Base-by-base conservation (phyloP, 2,113 vertebrate species). In the Mohoua ochrocephala region DNA sequence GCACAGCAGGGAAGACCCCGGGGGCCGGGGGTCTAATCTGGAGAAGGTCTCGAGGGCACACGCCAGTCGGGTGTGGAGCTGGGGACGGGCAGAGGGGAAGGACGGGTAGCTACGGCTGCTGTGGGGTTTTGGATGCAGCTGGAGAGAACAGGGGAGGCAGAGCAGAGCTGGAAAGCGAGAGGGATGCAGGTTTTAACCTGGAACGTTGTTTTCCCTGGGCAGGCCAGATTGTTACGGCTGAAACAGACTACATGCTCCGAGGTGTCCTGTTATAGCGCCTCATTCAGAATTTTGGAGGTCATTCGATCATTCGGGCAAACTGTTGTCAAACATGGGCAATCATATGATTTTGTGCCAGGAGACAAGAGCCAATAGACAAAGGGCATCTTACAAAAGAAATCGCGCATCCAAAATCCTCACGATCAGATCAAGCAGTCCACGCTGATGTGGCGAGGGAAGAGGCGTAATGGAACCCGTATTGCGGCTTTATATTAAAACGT, bases 351-450 rank as follows among this genome's bases (percentile, higher is more conserved):
- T 86, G 60, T 94, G 76, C 83, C 79, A 91, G 71, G 64, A 86
- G 83, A 89, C 56, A 68, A 64, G 85, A 96, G 49, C 85, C 88
- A 93, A 96, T 92, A 91, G 91, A 94, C 94, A 93, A 95, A 91
- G 69, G 90, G 90, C 84, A 84, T 83, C 74, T 89, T 47, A 85
- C n/a, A 84, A 92, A 92, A 77, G 93, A 94, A 92, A 87, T 42
- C 5, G 24, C 3, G 21, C 77, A 89, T 91, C 73, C 30, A 4
- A 91, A 95, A 96, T 19, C 52, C 18, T 33, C 30, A 56, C 6
- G 45, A 45, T 27, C 64, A 49, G 49, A 39, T 54, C 44, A 31
- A 94, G 49, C 3, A 13, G 79, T 53, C 44, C 42, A 39, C 11
- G 35, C 30, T 67, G 59, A 60, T 84, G 81, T 35, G 61, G n/a